Percentiles rank a stretch among this genome's conserved stretches.
These are phyloP conservation scores for Drosophila diplacantha DNA, from an alignment of 2,888 invertebrate genomes.

Conservation along the genomic window DNA sequence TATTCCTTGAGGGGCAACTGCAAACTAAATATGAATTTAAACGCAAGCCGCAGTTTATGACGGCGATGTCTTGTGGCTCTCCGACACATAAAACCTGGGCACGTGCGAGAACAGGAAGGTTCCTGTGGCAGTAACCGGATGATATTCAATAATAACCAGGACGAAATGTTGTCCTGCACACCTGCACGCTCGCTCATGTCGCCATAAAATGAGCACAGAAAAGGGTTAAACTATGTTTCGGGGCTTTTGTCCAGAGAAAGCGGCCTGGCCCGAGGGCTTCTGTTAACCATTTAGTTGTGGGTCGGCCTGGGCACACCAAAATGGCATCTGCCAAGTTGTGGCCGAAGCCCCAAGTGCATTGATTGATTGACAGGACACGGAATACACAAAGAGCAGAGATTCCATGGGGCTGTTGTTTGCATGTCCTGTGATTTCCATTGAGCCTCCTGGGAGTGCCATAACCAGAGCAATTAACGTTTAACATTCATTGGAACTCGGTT, in stretches of 20 bases:
- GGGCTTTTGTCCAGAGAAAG: conserved; percentile 4
- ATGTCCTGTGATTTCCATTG: conserved; percentile 29
- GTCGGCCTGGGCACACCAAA: conserved; percentile 10
- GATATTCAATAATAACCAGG: conserved; percentile 57
- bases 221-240: conserved; percentile 30
- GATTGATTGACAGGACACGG: conserved; percentile 23
- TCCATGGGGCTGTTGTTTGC: conserved; percentile 12
- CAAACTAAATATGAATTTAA: conserved; percentile 34
- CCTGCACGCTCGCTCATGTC: conserved; percentile 16
- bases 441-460: conserved; percentile 30
- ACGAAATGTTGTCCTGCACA: conserved; percentile 25
- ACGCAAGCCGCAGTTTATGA: conserved; percentile 30
- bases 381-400: conserved; percentile 7
- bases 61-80: conserved; percentile 9
- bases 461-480: conserved; percentile 38
- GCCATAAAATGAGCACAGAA: conserved; percentile 20
- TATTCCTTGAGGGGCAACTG: conserved; percentile 4
- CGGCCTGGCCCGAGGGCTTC: conserved; percentile 29
- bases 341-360: conserved; percentile 20
- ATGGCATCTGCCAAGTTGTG: conserved; percentile 8
- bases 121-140: conserved; percentile 27
- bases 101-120: conserved; percentile 13
- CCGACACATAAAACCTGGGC: conserved; percentile 18
- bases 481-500: conserved; percentile 23
- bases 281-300: conserved; percentile 31